Base-by-base conservation (phyloP, 2,797 vertebrate species). In the Distichodus sexfasciatus region DNA sequence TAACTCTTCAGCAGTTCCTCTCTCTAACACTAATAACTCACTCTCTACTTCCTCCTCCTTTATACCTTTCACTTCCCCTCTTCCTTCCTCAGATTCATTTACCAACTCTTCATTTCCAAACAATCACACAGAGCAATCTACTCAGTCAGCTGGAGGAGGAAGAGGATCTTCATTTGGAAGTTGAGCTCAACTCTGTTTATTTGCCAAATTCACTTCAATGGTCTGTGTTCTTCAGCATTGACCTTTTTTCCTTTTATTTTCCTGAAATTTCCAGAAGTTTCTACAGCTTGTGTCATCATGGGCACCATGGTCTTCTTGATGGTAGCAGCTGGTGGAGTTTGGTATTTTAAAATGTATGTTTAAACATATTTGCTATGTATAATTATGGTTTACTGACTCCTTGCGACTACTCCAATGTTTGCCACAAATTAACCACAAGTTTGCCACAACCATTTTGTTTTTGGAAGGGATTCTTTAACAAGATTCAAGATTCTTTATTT, bases 331-430 rank as follows among this genome's bases (percentile, higher is more conserved):
- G 82, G 69, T 1, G 31, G 50, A 3, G 33, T 77, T 40, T 85
- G 78, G 73, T 82, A 76, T 78, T 66, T 76, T 76, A 88, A 80
- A 80, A 63, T 62, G 90, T 92, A 73, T 75, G 90, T 84, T 33
- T 58, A 35, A 19, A 47, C 23, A 9, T 5, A 15, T 14, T 11
- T 36, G 19, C 14, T 14, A 57, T 7, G n/a, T 17, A 12, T 14
- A 35, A 19, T 21, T 17, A 17, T 17, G 2, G n/a, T n/a, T n/a
- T n/a, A n/a, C n/a, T n/a, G n/a, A n/a, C n/a, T n/a, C n/a, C n/a
- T n/a, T n/a, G n/a, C n/a, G n/a, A n/a, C n/a, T n/a, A n/a, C n/a
- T n/a, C n/a, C n/a, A n/a, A n/a, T n/a, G n/a, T n/a, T n/a, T n/a
- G n/a, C n/a, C n/a, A n/a, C n/a, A n/a, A n/a, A n/a, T n/a, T n/a